phyloP scores from a whole-genome alignment of 2,797 vertebrate species.

The Dicrostonyx torquatus region DNA sequence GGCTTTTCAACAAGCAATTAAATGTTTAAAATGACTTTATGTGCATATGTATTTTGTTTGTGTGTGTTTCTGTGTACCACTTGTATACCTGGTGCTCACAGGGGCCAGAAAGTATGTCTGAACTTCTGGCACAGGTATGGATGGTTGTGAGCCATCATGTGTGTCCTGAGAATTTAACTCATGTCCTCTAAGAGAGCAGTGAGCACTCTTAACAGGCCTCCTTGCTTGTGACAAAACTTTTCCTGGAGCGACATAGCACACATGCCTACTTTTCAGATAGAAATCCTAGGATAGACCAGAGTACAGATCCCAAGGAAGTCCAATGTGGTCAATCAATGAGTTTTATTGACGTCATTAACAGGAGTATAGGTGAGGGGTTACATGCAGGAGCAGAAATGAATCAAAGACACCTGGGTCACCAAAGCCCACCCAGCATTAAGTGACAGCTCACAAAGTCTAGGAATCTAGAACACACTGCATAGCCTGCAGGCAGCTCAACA shows the following conservation, averaged over 20 bases:
- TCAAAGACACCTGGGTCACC: background rate
- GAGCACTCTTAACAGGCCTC: background rate
- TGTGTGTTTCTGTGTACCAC: background rate
- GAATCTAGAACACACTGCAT: background rate
- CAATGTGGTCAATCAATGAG: background rate
- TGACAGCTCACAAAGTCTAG: background rate
- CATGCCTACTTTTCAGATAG: background rate
- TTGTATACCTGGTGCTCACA: background rate
- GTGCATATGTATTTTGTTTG: background rate
- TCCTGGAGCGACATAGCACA: no score
- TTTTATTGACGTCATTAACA: background rate
- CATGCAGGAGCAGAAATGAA: background rate
- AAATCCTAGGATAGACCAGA: background rate
- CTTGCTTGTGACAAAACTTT: background rate
- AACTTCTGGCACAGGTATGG: background rate
- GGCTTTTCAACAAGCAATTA: background rate
- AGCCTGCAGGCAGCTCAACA: background rate
- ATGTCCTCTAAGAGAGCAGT: no score
- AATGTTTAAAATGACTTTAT: background rate
- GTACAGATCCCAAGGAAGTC: background rate
- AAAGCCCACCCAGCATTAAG: background rate
- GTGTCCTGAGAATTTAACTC: background rate
- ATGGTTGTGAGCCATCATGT: background rate
- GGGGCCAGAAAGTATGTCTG: background rate
- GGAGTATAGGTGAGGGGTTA: background rate